Evolutionary conservation across 2,113 vertebrate species (phyloP), one percentile per base, ranked within the genome.

Genomic region (Dasyprocta punctata): DNA sequence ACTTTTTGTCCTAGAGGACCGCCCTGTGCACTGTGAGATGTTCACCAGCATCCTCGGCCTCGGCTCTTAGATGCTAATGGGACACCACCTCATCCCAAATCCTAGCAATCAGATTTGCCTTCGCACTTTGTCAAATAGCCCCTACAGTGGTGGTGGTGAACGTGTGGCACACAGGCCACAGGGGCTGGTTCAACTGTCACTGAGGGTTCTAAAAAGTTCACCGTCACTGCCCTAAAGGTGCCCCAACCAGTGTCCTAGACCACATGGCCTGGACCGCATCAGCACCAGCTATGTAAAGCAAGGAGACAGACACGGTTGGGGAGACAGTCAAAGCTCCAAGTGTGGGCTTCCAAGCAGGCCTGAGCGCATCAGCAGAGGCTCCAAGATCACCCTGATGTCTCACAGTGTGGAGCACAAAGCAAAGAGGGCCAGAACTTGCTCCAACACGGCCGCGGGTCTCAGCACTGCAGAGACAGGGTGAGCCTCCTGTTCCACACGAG

Each of bases 401-500:
- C 69, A 49, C 67, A 19, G 60, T 8, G 4, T 26, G 52, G 54
- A 44, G 24, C 0, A 63, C 28, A 44, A 4, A 75, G 41, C 33
- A 44, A 30, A 60, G 3, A 16, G 12, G 19, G 49, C 30, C 5
- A 38, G 41, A 24, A 1, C 1, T 1, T 71, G 28, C 36, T 13
- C 20, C 2, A 1, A 22, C 4, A 56, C 36, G 49, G 19, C 58
- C 20, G 0, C 28, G 24, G 30, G 5, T 54, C 20, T 3, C 0
- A 7, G 12, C 19, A 6, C 7, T 65, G 4, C 67, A 10, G 20
- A 60, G n/a, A 20, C 0, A 1, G 19, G 30, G 5, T 20, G 12
- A 71, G 4, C 12, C 8, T 0, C 1, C 5, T 65, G 36, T 38
- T 60, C 52, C 41, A 0, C 3, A 5, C 0, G 1, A 1, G 8